Base-by-base conservation (phyloP, 2,888 invertebrate species). In the Ophion ventricosus region DNA sequence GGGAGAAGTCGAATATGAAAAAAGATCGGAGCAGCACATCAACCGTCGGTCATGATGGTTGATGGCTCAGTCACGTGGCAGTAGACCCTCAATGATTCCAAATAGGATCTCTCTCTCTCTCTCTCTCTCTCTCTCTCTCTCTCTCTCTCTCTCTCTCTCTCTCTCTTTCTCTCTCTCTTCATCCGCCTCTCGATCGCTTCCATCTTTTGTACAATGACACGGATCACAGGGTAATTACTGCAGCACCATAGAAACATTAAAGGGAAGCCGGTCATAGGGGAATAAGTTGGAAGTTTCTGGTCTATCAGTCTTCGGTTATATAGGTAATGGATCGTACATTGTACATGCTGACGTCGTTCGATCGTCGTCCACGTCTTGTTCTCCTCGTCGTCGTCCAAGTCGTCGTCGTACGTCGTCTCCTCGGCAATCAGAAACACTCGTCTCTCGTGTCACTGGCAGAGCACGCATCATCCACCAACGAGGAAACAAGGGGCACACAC, bases 401-500 rank as follows among this genome's bases (percentile, higher is more conserved):
- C 35, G 8, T 35, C 35, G 66, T 56, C 40, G 75, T 40, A 43
- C 75, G 74, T 75, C 84, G 81, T 72, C 84, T 74, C 72, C 78
- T 80, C 78, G 85, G 90, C 92, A 92, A 92, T 93, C 93, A 93
- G 91, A 90, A 93, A 93, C 93, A 93, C 93, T 92, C 93, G 90
- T 91, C 90, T 90, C 90, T 90, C 89, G 91, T 92, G 93, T 93
- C 93, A 93, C 88, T 87, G 90, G 89, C 93, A 93, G 89, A 87
- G 83, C 81, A 86, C 81, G 84, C 82, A 86, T 85, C 80, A 83
- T 80, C 82, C 82, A 74, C 84, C 90, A 90, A 91, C 91, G 90
- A 90, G 72, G 79, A 72, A 84, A 76, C 79, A 77, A 89, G 90
- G 88, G 91, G 90, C 89, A 90, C 82, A 78, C 70, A 79, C 75